Percentiles rank a stretch among this genome's conserved stretches.
Evolutionary conservation across 1,140 invertebrate species (phyloP).

Genomic region (Papilio polytes): DNA sequence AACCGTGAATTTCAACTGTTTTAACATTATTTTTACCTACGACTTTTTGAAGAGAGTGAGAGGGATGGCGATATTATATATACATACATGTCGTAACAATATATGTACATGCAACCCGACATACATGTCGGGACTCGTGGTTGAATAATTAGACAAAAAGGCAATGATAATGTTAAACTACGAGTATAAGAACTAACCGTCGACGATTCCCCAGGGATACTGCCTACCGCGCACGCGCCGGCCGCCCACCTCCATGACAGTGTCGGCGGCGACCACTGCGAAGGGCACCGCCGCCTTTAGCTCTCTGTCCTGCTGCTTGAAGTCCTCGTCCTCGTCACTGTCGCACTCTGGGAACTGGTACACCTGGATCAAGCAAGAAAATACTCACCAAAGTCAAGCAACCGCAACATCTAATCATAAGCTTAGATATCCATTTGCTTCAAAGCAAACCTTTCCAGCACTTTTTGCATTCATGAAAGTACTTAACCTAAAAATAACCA

Average conservation of each 20-base stretch:
- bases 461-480: not conserved
- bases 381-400: not conserved
- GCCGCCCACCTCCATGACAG: slow-evolving; percentile 96
- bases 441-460: not conserved
- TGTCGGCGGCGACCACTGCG: slow-evolving; percentile 98
- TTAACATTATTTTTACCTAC: too few relatives aligned
- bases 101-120: too few relatives aligned
- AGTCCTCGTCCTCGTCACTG: slow-evolving; percentile 96
- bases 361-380: slow-evolving; percentile 50
- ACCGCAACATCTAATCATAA: not conserved
- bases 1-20: too few relatives aligned
- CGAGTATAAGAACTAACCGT: slow-evolving; percentile 86
- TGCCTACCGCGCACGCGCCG: slow-evolving; percentile 95
- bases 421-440: not conserved
- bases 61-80: too few relatives aligned
- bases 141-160: too few relatives aligned
- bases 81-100: too few relatives aligned
- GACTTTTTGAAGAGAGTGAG: too few relatives aligned
- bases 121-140: too few relatives aligned
- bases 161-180: too few relatives aligned
- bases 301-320: slow-evolving; percentile 95
- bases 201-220: slow-evolving; percentile 99
- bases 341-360: slow-evolving; percentile 99
- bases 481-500: not conserved
- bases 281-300: slow-evolving; percentile 97